phyloP scores from a whole-genome alignment of 1,140 invertebrate species.

The Centruroides vittatus region DNA sequence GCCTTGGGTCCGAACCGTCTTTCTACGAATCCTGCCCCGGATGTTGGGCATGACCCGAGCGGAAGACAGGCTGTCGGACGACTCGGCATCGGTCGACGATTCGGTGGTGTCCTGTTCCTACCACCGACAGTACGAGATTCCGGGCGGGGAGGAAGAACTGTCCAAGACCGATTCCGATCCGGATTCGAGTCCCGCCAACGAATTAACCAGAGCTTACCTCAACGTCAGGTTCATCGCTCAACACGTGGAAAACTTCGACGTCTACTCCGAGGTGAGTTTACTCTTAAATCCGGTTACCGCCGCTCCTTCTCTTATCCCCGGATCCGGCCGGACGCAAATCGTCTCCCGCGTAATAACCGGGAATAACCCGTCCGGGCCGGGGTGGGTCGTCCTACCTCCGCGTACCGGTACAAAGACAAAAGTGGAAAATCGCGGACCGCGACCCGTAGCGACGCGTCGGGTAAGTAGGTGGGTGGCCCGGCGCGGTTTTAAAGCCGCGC shows the following conservation, averaged over 20 bases:
- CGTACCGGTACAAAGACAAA: too few species aligned
- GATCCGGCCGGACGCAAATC: too few species aligned
- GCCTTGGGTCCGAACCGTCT: slow-evolving; percentile 68
- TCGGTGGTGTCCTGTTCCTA: not conserved
- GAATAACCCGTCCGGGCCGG: too few species aligned
- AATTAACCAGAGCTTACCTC: slow-evolving; percentile 71
- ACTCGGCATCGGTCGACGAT: not conserved
- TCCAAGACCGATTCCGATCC: not conserved
- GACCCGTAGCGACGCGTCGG: too few species aligned
- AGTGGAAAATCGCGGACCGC: too few species aligned
- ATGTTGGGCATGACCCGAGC: slow-evolving; percentile 53
- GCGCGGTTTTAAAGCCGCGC: too few species aligned
- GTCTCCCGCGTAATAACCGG: too few species aligned
- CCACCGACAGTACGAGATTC: not conserved
- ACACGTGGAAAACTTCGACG: slow-evolving; percentile 80
- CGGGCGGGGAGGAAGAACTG: not conserved
- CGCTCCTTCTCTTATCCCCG: too few species aligned
- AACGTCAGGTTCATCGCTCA: slow-evolving; percentile 89
- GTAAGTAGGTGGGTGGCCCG: too few species aligned
- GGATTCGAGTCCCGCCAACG: not conserved
- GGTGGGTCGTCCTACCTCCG: too few species aligned
- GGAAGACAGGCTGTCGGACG: slow-evolving; percentile 21
- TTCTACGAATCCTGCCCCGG: slow-evolving; percentile 70
- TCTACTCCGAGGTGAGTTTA: slow-evolving; percentile 68
- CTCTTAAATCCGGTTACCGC: not conserved